Evolutionary conservation across 2,113 vertebrate species (phyloP).

Genomic region (Campylorhamphus procurvoides): DNA sequence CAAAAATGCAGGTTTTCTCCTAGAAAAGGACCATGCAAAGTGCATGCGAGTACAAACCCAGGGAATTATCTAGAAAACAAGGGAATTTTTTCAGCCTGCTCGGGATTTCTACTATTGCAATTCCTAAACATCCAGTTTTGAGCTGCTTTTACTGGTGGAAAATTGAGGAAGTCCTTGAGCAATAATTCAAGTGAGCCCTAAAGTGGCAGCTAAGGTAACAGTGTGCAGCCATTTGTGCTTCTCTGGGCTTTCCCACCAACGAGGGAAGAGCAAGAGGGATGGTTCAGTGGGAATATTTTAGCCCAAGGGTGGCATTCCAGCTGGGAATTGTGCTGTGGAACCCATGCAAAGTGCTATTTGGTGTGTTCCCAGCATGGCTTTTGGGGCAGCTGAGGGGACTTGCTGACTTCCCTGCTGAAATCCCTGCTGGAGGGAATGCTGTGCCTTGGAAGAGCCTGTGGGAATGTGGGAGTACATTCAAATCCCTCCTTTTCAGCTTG

Average conservation of each 20-base stretch:
- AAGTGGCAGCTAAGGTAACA: not conserved
- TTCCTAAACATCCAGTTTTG: not conserved
- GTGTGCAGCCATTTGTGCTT: conserved; percentile 57
- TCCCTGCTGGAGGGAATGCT: not conserved
- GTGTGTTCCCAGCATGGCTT: not conserved
- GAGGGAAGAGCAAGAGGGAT: not conserved
- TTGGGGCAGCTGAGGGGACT: not conserved
- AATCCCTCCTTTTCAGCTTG: not conserved
- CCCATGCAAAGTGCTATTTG: not conserved
- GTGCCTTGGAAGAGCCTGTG: not conserved
- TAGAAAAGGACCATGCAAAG: conserved; percentile 8
- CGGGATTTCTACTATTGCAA: not conserved
- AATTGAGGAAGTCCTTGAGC: not conserved
- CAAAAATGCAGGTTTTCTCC: not conserved
- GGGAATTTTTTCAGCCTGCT: not conserved
- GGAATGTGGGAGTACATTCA: not conserved
- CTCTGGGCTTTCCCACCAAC: not conserved
- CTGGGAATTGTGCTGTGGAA: conserved; percentile 13
- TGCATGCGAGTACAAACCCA: not conserved
- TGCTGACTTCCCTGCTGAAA: not conserved
- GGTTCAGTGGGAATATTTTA: not conserved
- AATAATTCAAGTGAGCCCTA: not conserved
- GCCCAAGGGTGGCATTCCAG: not conserved
- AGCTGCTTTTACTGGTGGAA: not conserved
- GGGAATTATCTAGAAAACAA: not conserved